Conservation (phyloP, 2,113 vertebrate species). For the Eidolon helvum region DNA sequence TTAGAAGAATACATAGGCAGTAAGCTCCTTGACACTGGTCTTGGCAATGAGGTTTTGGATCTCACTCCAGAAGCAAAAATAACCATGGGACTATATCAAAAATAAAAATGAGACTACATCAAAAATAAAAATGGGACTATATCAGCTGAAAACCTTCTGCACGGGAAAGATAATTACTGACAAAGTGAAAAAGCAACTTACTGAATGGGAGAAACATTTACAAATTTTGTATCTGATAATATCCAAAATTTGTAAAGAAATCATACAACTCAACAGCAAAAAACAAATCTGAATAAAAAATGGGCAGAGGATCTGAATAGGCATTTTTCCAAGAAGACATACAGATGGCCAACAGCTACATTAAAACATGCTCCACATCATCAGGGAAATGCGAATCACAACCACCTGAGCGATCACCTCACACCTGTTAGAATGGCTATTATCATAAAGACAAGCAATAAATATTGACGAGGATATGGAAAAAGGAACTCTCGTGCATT, state of each 20-base stretch:
- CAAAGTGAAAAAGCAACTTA: neutral
- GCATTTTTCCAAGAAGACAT: neutral
- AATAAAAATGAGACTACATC: neutral
- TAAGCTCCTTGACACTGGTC: neutral
- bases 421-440: no score
- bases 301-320: neutral
- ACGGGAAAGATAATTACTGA: neutral
- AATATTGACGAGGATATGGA: no score
- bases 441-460: no score
- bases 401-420: no score
- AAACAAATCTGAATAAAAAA: neutral
- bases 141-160: neutral
- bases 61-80: neutral
- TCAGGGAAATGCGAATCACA: no score
- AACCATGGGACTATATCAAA: neutral
- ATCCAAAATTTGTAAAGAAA: neutral
- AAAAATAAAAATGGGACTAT: no score
- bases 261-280: neutral
- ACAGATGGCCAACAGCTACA: no score
- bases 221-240: neutral
- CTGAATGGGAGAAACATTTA: neutral
- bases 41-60: neutral
- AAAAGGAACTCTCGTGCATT: no score
- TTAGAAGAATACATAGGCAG: neutral
- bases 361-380: neutral